Evolutionary conservation across 2,888 invertebrate genomes (phyloP).

Genomic region (Neuroscelio doddi): DNA sequence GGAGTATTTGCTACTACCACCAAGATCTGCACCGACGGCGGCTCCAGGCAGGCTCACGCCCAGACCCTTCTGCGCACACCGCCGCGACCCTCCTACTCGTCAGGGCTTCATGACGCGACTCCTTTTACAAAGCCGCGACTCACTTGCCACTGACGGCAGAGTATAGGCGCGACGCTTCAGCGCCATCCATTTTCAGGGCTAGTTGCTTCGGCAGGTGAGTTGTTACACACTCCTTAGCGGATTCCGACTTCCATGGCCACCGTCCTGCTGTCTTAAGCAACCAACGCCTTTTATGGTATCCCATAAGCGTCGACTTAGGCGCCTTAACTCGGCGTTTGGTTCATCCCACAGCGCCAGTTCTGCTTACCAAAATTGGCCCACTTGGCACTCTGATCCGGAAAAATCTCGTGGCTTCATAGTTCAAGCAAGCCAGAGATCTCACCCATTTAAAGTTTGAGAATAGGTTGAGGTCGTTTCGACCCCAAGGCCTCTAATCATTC

Average conservation of each 20-base stretch:
- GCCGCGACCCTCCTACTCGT: constrained; percentile 75
- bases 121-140: constrained; percentile 42
- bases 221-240: constrained; percentile 73
- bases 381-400: constrained; percentile 75
- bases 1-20: constrained; percentile 77
- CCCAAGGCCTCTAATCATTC: constrained; percentile 82
- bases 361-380: constrained; percentile 85
- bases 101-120: constrained; percentile 74
- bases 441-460: constrained; percentile 86
- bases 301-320: constrained; percentile 58
- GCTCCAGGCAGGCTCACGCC: constrained; percentile 71
- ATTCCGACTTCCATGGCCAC: constrained; percentile 84
- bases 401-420: constrained; percentile 73
- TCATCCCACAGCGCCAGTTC: constrained; percentile 87
- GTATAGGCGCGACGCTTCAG: constrained; percentile 31
- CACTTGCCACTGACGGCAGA: constrained; percentile 70
- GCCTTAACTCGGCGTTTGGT: constrained; percentile 69
- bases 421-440: constrained; percentile 78
- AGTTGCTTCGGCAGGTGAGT: constrained; percentile 78
- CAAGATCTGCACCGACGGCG: constrained; percentile 71
- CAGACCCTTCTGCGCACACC: constrained; percentile 69
- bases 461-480: constrained; percentile 82
- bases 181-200: constrained; percentile 51
- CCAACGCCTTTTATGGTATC: constrained; percentile 50
- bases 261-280: constrained; percentile 78